Percentiles rank a stretch among this genome's conserved stretches.
These are phyloP conservation scores for Mormyrus proboscirostris DNA, from an alignment of 2,797 vertebrate species.

Conservation along the genomic window DNA sequence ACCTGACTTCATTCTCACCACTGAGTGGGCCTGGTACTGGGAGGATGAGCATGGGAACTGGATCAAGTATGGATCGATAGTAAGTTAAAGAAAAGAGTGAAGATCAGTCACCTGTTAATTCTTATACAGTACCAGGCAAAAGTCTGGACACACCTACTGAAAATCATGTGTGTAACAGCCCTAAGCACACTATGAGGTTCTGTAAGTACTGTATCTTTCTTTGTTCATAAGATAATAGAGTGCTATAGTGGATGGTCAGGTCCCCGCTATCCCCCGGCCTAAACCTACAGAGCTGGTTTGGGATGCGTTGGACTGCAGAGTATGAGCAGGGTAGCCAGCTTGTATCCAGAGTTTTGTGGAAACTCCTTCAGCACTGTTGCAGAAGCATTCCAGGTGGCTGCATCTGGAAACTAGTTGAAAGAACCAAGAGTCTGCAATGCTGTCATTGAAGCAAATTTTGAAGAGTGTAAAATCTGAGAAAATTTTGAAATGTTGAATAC, in stretches of 20 bases:
- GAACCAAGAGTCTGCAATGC: not conserved
- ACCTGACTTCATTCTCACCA: constrained; percentile 57
- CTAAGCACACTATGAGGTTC: not conserved
- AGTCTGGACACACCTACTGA: not conserved
- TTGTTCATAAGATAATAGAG: not conserved
- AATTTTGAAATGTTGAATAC: not conserved
- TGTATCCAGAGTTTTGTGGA: not conserved
- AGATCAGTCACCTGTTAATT: not conserved
- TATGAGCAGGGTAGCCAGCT: not conserved
- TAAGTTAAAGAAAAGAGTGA: not conserved
- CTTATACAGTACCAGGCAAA: not conserved
- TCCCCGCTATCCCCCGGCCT: not conserved
- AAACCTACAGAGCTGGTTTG: not conserved
- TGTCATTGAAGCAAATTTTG: not conserved
- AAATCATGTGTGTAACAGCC: not conserved
- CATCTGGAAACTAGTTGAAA: not conserved
- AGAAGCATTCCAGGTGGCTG: not conserved
- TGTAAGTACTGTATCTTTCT: not conserved
- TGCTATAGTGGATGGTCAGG: not conserved
- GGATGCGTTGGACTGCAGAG: not conserved
- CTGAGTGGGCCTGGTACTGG: constrained; percentile 66
- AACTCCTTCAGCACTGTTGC: not conserved
- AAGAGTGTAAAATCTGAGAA: not conserved
- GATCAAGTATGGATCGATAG: constrained; percentile 48
- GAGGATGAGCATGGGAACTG: constrained; percentile 55